These are phyloP conservation scores for Neostethus bicornis DNA, from an alignment of 2,797 vertebrate genomes.

Conservation along the genomic window DNA sequence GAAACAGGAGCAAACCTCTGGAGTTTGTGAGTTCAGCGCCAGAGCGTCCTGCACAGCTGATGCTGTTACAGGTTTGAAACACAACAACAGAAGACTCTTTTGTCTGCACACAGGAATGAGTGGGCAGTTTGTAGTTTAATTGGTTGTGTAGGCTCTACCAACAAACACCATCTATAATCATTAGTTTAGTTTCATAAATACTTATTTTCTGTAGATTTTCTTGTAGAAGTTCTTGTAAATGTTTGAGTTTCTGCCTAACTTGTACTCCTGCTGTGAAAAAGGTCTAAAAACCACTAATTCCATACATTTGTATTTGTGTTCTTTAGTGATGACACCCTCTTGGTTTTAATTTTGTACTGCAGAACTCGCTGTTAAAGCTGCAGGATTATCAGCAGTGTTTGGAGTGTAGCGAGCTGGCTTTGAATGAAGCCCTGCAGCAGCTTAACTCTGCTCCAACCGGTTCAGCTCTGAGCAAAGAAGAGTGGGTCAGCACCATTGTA, in stretches of 20 bases:
- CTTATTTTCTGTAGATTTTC: not conserved
- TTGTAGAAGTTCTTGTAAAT: not conserved
- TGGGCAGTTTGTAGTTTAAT: not conserved
- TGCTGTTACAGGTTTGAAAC: slow-evolving; percentile 88
- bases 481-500: slow-evolving; percentile 91
- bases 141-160: not conserved
- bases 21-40: slow-evolving; percentile 93
- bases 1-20: slow-evolving; percentile 85
- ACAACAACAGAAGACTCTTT: not conserved
- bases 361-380: slow-evolving; percentile 91
- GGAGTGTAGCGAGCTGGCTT: slow-evolving; percentile 89
- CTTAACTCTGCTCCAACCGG: slow-evolving; percentile 81
- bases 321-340: not conserved
- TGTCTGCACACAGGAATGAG: not conserved
- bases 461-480: slow-evolving; percentile 87
- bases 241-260: not conserved
- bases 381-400: slow-evolving; percentile 90
- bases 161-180: not conserved
- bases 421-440: slow-evolving; percentile 94
- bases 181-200: not conserved
- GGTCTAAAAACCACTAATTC: not conserved
- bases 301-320: not conserved
- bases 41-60: slow-evolving; percentile 93
- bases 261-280: not conserved
- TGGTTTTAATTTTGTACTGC: slow-evolving; percentile 14